Base-by-base conservation (phyloP, 2,797 vertebrate genomes). In the Takifugu ocellatus region DNA sequence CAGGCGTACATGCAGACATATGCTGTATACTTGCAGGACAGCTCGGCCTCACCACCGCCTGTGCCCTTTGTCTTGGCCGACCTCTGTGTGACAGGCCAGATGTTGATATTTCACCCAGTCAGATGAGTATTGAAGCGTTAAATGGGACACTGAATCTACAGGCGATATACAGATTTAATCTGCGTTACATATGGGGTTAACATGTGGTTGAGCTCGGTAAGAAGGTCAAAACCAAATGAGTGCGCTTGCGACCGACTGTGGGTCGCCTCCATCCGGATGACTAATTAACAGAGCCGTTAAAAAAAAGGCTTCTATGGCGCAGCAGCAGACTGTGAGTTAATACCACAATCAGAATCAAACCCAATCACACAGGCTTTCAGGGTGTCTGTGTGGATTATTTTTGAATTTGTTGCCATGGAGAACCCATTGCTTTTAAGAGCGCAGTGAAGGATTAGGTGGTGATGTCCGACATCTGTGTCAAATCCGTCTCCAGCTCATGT, bases 381-480 rank as follows among this genome's bases (percentile, higher is more conserved):
- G 69, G 72, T 67, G 70, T 75, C 21, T 21, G 16, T 70, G 56
- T 9, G 78, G 84, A 88, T 88, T 87, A 83, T 83, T 79, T 83
- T 76, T 77, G 61, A 69, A 59, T 83, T 81, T 67, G 84, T 83
- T 87, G 79, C 85, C 76, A 85, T 84, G 78, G 79, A 50, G 74
- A 75, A 39, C 73, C 70, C 53, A 66, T 76, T 68, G 75, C 75
- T 48, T 61, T 77, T 49, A 61, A 80, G 77, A 70, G 58, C 47
- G 71, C 58, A 54, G 71, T 66, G 78, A 84, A 75, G 83, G 88
- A 90, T 89, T 88, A 85, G 78, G 80, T 68, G 80, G 69, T 69
- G 78, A 84, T 86, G 81, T 87, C 84, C 84, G 81, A 84, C 80
- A 88, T 86, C 84, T 86, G 80, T 82, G 85, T 87, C 79, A 86